A percentile compares a stretch with the other conserved stretches of the same genome.
phyloP scores from a whole-genome alignment of 2,888 invertebrate genomes.

The Drosophila meridionalis region DNA sequence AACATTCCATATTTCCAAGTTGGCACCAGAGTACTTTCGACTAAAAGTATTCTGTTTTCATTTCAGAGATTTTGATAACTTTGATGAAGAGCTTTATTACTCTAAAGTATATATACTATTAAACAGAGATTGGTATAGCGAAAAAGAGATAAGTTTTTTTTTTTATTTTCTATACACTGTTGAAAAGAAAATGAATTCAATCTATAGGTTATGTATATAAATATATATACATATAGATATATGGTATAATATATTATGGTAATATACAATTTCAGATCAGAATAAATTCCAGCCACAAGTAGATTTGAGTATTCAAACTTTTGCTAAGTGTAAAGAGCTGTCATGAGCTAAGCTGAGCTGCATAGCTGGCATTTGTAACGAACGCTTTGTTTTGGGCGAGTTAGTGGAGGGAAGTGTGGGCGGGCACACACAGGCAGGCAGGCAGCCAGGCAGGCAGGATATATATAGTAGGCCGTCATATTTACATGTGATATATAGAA shows the following conservation, averaged over 20 bases:
- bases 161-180: too few relatives aligned
- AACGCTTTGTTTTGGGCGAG: conserved; percentile 11
- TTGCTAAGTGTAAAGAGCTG: conserved; percentile 6
- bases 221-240: neutral
- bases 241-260: neutral
- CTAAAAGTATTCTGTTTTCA: too few relatives aligned
- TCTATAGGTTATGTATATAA: neutral
- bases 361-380: conserved; percentile 48
- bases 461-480: conserved; percentile 47
- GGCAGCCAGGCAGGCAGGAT: conserved; percentile 6
- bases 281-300: neutral
- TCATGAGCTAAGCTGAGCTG: conserved; percentile 58
- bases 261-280: neutral
- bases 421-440: neutral
- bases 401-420: neutral
- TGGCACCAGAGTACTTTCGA: too few relatives aligned
- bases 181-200: too few relatives aligned
- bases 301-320: neutral
- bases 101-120: too few relatives aligned
- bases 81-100: too few relatives aligned
- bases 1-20: too few relatives aligned
- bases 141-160: too few relatives aligned
- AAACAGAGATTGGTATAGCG: too few relatives aligned
- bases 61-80: too few relatives aligned
- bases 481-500: conserved; percentile 73